These are phyloP conservation scores for Thinocorus orbignyianus DNA, from an alignment of 2,113 vertebrate species.

Conservation along the genomic window DNA sequence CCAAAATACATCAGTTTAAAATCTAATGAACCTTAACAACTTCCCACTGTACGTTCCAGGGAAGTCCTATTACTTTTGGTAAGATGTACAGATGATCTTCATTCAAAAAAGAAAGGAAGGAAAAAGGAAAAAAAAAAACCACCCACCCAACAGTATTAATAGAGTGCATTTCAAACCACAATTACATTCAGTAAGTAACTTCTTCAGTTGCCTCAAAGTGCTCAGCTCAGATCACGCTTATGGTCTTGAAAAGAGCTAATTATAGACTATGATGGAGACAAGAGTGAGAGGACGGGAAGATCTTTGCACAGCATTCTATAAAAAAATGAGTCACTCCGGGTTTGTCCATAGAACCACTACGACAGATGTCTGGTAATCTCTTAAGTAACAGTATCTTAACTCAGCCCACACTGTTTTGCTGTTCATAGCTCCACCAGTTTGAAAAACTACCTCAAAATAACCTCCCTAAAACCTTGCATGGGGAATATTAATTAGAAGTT, in stretches of 20 bases:
- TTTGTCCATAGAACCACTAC: not conserved
- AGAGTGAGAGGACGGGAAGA: not conserved
- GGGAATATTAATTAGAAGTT: not conserved
- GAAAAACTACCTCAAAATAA: slow-evolving; percentile 16
- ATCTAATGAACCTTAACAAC: not conserved
- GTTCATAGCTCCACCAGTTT: not conserved
- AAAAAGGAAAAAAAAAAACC: not conserved
- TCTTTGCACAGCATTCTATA: not conserved
- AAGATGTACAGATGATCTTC: not conserved
- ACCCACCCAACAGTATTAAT: not conserved
- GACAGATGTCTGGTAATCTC: slow-evolving; percentile 59
- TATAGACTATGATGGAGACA: not conserved
- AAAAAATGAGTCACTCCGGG: not conserved
- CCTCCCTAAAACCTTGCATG: not conserved
- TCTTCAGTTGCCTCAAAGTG: not conserved
- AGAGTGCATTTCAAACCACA: not conserved
- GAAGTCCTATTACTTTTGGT: not conserved
- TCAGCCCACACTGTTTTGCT: slow-evolving; percentile 44
- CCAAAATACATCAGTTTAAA: not conserved
- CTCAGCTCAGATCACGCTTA: not conserved
- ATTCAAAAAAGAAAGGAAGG: not conserved
- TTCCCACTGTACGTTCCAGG: not conserved
- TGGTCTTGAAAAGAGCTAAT: not conserved
- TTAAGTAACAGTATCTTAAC: slow-evolving; percentile 40
- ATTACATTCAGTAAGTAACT: not conserved